Evolutionary conservation across 2,888 invertebrate species (phyloP), one percentile per base, ranked within the genome.

Genomic region (Anthophora plumipes): DNA sequence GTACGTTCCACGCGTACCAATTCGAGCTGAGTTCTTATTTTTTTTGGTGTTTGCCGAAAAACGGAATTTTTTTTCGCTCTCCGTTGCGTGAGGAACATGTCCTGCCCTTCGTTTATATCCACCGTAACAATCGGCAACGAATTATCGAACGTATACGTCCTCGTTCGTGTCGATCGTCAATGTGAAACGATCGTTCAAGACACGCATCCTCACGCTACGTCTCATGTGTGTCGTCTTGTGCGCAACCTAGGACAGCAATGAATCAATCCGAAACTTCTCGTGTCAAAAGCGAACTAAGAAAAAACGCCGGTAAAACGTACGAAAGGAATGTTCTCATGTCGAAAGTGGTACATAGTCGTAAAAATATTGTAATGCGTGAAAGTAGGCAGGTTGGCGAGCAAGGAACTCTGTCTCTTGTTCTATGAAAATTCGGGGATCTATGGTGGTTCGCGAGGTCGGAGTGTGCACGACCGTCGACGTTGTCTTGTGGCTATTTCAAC

Each of bases 281-380:
- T 80, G 85, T 88, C 85, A 82, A 89, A 91, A 91, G 88, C 89
- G 75, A 91, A 91, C 87, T 80, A 43, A 90, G 80, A 87, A 91
- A n/a, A 89, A 92, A 91, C 90, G 91, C 91, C 92, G 92, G 92
- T 89, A 91, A 92, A 92, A 86, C 75, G 85, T 85, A 86, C 83
- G 82, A 89, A 90, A 83, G 86, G 88, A 89, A 83, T 76, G 39
- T 85, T 77, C 83, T 89, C 84, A 85, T 88, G 85, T 87, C 86
- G 85, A 88, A 91, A 90, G 88, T 89, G 88, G 88, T 88, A 89
- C 81, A 89, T 84, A 89, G 84, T 81, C 64, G 77, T 91, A 83
- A 92, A 31, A 91, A 90, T 89, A 91, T 92, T 85, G 89, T 91
- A 92, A 92, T 92, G 91, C 87, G 88, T 90, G 86, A 92, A 92